Evolutionary conservation across 2,113 vertebrate genomes (phyloP), one percentile per base, ranked within the genome.

Genomic region (Barnardius zonarius): DNA sequence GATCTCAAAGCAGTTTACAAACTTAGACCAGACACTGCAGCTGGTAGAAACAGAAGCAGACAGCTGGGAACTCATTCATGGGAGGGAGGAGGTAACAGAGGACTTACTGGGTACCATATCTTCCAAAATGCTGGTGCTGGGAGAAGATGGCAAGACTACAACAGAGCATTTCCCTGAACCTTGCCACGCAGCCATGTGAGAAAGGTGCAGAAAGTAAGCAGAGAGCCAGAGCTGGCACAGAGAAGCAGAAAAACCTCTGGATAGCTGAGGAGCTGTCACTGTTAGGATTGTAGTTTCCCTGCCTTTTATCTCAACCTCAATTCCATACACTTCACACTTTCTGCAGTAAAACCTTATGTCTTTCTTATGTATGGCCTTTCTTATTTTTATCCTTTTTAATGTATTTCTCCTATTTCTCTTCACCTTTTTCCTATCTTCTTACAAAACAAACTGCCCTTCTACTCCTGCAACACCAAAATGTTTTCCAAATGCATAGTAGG

Each of bases 11-110:
- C 91, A 92, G 94, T 93, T 93, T 92, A 88, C 68, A 76, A 92
- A 96, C 63, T 95, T 91, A 93, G 78, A 93, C 80, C 86, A 94
- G 95, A 94, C 92, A 92, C 64, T 88, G 95, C 94, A 96, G 85
- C 85, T 94, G 92, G 88, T 96, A 94, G 74, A 70, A 93, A 89
- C 44, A 93, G 94, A 95, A 95, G 81, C 66, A 96, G 89, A 91
- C 89, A 87, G 78, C 89, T 95, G 89, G 77, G 81, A 95, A 95
- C 62, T 82, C 77, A 59, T 68, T 92, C 83, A 86, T 9, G 61
- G 66, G 66, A 84, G 64, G 89, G 39, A 95, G 55, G 69, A 84
- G 77, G 93, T 52, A 93, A 72, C 35, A 89, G 67, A 84, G 54
- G 27, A 78, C 43, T 46, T 79, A 75, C 15, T 84, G 4, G 1